phyloP scores from a whole-genome alignment of 2,888 invertebrate species.

The Urechis unicinctus region DNA sequence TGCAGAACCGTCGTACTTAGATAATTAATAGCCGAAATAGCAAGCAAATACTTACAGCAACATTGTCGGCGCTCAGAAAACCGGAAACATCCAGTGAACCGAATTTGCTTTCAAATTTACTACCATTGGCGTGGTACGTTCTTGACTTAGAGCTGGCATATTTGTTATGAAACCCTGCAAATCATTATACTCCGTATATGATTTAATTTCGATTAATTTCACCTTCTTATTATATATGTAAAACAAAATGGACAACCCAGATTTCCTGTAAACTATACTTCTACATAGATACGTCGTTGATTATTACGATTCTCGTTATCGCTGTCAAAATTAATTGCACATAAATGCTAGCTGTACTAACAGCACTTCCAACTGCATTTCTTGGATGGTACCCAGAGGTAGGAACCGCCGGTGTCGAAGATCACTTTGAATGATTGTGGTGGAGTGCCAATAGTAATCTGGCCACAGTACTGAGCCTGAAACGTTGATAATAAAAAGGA shows the following conservation, averaged over 20 bases:
- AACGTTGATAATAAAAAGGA: background rate
- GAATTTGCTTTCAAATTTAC: slow-evolving; percentile 85
- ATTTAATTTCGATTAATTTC: no score
- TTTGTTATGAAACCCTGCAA: slow-evolving; percentile 84
- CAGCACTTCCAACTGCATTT: slow-evolving; percentile 75
- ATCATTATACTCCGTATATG: no score
- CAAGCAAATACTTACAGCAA: slow-evolving; percentile 61
- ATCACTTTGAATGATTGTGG: slow-evolving; percentile 90
- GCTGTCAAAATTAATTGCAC: no score
- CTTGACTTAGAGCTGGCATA: slow-evolving; percentile 82
- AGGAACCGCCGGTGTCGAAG: slow-evolving; percentile 98
- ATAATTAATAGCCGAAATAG: background rate
- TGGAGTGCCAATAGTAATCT: slow-evolving; percentile 83
- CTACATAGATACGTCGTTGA: no score
- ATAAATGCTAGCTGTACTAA: no score
- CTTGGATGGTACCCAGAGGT: slow-evolving; percentile 98
- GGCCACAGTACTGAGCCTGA: slow-evolving; percentile 90
- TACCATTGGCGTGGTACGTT: slow-evolving; percentile 81
- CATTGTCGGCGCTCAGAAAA: slow-evolving; percentile 83
- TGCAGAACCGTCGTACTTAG: no score
- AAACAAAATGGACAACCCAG: no score
- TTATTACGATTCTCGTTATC: no score
- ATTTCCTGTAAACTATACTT: no score
- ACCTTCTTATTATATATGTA: no score
- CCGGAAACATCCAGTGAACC: slow-evolving; percentile 95